Conservation (phyloP, 1,140 invertebrate genomes). For the Nilaparvata lugens region DNA sequence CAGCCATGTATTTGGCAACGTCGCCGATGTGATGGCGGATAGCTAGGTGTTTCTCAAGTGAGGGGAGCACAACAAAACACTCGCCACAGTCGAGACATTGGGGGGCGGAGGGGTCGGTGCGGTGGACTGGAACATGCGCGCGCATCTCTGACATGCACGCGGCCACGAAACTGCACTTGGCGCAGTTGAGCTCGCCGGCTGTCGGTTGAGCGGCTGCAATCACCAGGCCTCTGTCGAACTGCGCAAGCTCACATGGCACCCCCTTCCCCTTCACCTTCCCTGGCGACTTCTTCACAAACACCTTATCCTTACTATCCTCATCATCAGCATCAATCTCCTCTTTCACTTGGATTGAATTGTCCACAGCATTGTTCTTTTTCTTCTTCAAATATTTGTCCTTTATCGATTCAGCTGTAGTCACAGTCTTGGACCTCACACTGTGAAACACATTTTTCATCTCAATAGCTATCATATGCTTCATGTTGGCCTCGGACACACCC, state of each 20-base stretch:
- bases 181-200: neutral
- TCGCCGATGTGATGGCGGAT: conserved; percentile 48
- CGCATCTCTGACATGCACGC: conserved; percentile 37
- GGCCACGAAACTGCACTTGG: conserved; percentile 37
- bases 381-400: conserved; percentile 17
- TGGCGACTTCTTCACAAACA: neutral
- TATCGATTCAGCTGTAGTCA: neutral
- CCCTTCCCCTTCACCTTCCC: neutral
- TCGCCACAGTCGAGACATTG: conserved; percentile 58
- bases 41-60: conserved; percentile 51
- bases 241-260: neutral
- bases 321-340: neutral
- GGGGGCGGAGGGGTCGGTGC: conserved; percentile 46
- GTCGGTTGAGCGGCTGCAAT: neutral
- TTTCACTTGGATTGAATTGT: neutral
- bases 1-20: conserved; percentile 43
- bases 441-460: too few species aligned
- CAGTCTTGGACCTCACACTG: neutral
- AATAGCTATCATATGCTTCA: neutral
- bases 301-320: neutral
- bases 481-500: neutral
- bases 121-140: conserved; percentile 43
- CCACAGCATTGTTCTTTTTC: conserved; percentile 10
- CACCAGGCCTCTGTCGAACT: neutral
- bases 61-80: conserved; percentile 53